phyloP scores from a whole-genome alignment of 2,113 vertebrate genomes.

The Anarrhichthys ocellatus region DNA sequence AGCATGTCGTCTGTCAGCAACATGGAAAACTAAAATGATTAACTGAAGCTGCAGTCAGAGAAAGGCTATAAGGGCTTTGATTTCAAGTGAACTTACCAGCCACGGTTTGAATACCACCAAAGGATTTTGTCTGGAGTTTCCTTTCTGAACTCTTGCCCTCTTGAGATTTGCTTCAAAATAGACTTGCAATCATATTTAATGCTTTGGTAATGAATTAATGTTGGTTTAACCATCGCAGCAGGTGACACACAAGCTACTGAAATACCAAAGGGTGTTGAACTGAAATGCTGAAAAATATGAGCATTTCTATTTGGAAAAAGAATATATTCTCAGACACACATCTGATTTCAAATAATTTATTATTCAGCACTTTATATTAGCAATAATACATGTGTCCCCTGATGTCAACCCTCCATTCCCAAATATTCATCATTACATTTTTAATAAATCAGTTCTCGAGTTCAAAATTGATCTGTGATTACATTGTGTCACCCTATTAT shows the following conservation, averaged over 20 bases:
- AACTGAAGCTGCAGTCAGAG: constrained; percentile 24
- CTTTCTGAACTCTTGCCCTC: constrained; percentile 1
- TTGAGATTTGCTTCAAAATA: constrained; percentile 4
- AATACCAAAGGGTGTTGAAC: constrained; percentile 5
- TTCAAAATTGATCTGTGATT: constrained; percentile 42
- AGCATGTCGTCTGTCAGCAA: constrained; percentile 37
- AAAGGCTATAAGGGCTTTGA: constrained; percentile 36
- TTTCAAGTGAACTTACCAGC: constrained; percentile 19
- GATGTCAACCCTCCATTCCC: constrained; percentile 61
- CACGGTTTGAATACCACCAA: neutral
- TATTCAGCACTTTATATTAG: constrained; percentile 54
- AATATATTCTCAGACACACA: neutral
- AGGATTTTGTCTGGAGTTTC: constrained; percentile 8
- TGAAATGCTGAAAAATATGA: constrained; percentile 30
- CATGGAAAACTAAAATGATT: constrained; percentile 44
- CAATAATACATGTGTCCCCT: constrained; percentile 57
- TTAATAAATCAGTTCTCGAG: constrained; percentile 29
- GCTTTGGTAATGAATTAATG: constrained; percentile 48
- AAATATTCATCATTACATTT: constrained; percentile 24
- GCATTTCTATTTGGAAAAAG: neutral
- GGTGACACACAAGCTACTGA: constrained; percentile 15
- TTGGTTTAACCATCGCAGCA: constrained; percentile 29
- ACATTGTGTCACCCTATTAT: constrained; percentile 38
- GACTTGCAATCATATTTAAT: neutral
- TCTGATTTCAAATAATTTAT: constrained; percentile 66